These are phyloP conservation scores for Tanytarsus gracilentus DNA, from an alignment of 2,888 invertebrate species.

Conservation along the genomic window DNA sequence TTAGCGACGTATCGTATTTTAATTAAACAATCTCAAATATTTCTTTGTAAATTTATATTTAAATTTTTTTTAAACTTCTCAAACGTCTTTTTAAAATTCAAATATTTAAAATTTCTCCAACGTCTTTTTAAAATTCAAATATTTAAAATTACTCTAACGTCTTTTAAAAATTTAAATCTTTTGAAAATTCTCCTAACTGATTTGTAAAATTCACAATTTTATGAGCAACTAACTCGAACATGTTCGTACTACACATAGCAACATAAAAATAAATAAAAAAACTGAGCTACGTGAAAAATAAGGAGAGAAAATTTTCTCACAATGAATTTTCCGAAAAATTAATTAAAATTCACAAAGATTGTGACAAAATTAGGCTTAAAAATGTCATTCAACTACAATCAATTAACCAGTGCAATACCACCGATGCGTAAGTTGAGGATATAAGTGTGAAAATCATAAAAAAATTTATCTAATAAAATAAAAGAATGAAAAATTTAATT, in stretches of 20 bases:
- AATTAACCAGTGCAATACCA: neutral
- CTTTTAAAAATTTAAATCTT: neutral
- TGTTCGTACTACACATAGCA: neutral
- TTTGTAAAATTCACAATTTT: neutral
- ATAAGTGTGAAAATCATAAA: neutral
- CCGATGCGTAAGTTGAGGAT: neutral
- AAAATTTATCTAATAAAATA: neutral
- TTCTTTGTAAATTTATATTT: too few relatives aligned
- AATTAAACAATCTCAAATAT: too few relatives aligned
- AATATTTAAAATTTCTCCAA: too few relatives aligned
- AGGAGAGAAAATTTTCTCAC: slow-evolving; percentile 1
- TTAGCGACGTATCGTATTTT: too few relatives aligned
- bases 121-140: neutral
- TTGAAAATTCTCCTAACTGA: neutral
- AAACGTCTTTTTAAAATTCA: too few relatives aligned
- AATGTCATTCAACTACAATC: slow-evolving; percentile 4
- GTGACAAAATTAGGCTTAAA: neutral
- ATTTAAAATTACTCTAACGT: neutral
- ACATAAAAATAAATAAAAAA: neutral
- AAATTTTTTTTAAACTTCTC: too few relatives aligned
- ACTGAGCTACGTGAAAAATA: slow-evolving; percentile 2
- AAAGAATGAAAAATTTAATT: neutral
- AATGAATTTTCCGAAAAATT: neutral
- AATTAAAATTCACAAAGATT: neutral
- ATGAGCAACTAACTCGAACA: neutral